Evolutionary conservation across 2,113 vertebrate genomes (phyloP).

Genomic region (Brachyhypopomus gauderio): DNA sequence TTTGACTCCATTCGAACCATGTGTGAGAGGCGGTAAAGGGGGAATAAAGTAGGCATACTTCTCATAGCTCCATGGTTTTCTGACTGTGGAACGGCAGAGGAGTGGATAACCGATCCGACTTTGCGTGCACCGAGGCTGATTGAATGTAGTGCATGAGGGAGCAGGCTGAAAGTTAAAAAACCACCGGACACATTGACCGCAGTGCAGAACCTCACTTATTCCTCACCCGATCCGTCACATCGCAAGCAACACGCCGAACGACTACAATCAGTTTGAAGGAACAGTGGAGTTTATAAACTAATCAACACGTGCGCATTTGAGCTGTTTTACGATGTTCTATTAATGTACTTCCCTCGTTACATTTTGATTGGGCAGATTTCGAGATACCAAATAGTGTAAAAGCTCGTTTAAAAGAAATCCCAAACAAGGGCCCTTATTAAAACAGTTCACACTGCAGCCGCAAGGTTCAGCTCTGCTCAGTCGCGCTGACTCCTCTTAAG

Average conservation of each 20-base stretch:
- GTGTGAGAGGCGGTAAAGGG: conserved; percentile 60
- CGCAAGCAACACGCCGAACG: neutral
- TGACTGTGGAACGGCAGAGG: neutral
- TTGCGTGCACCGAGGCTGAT: neutral
- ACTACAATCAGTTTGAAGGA: neutral
- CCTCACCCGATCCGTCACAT: no score
- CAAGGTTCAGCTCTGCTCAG: conserved; percentile 54
- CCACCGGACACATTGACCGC: no score
- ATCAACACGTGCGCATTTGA: neutral
- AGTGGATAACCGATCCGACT: neutral
- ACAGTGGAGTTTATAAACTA: neutral
- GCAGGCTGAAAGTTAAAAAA: no score
- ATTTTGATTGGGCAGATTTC: conserved; percentile 26
- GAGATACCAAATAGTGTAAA: conserved; percentile 5
- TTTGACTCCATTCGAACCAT: conserved; percentile 65
- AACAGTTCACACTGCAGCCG: conserved; percentile 10
- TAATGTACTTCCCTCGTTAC: neutral
- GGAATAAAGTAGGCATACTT: conserved; percentile 52
- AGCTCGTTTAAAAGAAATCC: conserved; percentile 16
- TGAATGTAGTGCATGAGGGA: neutral
- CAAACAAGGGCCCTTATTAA: neutral
- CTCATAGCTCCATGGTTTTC: conserved; percentile 31
- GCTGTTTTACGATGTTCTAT: neutral
- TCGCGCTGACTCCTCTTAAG: conserved; percentile 59
- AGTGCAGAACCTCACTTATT: no score